phyloP scores from a whole-genome alignment of 1,140 invertebrate genomes.

The Procambarus clarkii region DNA sequence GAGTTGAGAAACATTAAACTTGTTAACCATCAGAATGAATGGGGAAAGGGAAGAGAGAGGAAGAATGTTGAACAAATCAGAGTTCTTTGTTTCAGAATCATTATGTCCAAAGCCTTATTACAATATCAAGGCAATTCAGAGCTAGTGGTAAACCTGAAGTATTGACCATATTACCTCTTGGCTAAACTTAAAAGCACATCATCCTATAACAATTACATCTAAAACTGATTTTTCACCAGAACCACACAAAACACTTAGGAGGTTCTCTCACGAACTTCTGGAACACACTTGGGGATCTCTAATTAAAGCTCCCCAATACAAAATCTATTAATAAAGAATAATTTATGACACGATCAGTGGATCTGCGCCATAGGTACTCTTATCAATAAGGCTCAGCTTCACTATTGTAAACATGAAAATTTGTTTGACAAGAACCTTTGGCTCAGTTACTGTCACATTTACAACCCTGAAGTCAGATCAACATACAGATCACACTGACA shows the following conservation, averaged over 20 bases:
- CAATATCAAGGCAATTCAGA: conserved; percentile 44
- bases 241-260: conserved; percentile 60
- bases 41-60: conserved; percentile 8
- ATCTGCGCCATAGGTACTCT: conserved; percentile 44
- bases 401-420: conserved; percentile 43
- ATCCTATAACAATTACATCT: conserved; percentile 34
- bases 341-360: conserved; percentile 50
- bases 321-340: conserved; percentile 40
- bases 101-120: conserved; percentile 36
- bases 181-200: conserved; percentile 29
- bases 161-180: conserved; percentile 23
- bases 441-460: conserved; percentile 43
- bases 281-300: conserved; percentile 46
- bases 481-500: conserved; percentile 57
- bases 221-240: conserved; percentile 43
- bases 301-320: conserved; percentile 50
- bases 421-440: conserved; percentile 24
- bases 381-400: conserved; percentile 37
- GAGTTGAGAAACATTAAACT: conserved; percentile 52
- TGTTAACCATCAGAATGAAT: conserved; percentile 27
- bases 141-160: conserved; percentile 28
- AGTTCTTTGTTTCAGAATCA: conserved; percentile 46
- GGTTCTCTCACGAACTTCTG: conserved; percentile 37
- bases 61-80: conserved; percentile 50
- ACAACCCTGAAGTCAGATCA: conserved; percentile 60